A percentile compares a stretch with the other conserved stretches of the same genome.
Conservation (phyloP, 2,797 vertebrate species). For the Clarias fuscus region DNA sequence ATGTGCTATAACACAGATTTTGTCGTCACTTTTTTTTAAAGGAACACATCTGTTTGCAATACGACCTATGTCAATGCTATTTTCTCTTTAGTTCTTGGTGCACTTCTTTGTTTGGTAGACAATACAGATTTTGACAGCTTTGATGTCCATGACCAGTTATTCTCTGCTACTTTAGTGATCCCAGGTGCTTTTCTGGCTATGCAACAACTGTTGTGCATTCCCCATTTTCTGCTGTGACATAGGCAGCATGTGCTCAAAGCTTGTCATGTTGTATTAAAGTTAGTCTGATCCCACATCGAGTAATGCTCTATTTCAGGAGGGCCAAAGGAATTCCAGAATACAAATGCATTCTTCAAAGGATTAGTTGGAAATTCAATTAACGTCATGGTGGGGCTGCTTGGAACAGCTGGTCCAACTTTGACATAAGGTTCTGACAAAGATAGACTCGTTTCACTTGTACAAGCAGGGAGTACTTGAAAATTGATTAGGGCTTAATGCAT, state of each 20-base stretch:
- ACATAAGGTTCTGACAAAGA: constrained; percentile 78
- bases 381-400: constrained; percentile 69
- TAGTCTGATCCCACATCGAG: constrained; percentile 64
- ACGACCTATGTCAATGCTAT: constrained; percentile 38
- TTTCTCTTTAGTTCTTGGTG: constrained; percentile 39
- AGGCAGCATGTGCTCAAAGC: constrained; percentile 61
- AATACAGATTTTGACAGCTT: constrained; percentile 52
- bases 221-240: constrained; percentile 64
- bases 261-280: constrained; percentile 70
- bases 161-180: constrained; percentile 52
- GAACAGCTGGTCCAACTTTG: constrained; percentile 77
- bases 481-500: constrained; percentile 58
- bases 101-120: constrained; percentile 29
- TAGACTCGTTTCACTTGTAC: constrained; percentile 71
- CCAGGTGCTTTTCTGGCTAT: constrained; percentile 57
- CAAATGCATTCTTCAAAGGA: constrained; percentile 76
- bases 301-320: constrained; percentile 75
- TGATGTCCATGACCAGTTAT: constrained; percentile 56
- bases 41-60: constrained; percentile 53
- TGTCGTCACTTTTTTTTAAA: constrained; percentile 42
- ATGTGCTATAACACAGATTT: constrained; percentile 10
- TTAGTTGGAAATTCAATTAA: constrained; percentile 76
- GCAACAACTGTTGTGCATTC: constrained; percentile 67
- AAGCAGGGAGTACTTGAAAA: constrained; percentile 70
- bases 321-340: constrained; percentile 73